phyloP scores from a whole-genome alignment of 2,888 invertebrate genomes.

The Acanthosepion pharaonis region DNA sequence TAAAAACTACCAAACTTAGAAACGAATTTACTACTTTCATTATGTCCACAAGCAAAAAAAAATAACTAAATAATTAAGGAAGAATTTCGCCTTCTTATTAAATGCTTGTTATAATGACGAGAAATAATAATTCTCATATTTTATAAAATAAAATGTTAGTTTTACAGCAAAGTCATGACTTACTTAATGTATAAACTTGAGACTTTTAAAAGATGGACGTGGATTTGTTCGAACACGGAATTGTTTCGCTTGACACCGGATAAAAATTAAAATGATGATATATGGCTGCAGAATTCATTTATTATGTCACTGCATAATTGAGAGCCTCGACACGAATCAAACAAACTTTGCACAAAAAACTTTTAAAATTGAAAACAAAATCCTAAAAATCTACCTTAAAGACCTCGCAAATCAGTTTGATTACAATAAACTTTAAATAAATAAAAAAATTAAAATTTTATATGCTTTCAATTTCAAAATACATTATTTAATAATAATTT shows the following conservation, averaged over 20 bases:
- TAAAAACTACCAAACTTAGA: not conserved
- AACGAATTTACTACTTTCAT: not conserved
- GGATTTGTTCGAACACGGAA: not conserved
- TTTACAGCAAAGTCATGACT: not conserved
- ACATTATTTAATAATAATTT: no score
- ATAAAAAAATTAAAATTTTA: no score
- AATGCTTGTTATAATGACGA: not conserved
- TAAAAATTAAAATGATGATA: not conserved
- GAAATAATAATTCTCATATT: no score
- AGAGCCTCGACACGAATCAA: not conserved
- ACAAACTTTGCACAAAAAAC: not conserved
- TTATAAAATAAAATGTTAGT: not conserved
- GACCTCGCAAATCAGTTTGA: no score
- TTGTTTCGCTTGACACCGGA: not conserved
- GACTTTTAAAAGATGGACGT: not conserved
- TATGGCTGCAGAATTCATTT: not conserved
- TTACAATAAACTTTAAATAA: no score
- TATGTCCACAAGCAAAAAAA: not conserved
- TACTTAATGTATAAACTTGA: not conserved
- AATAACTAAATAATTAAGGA: not conserved
- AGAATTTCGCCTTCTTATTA: not conserved
- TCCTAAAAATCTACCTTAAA: no score
- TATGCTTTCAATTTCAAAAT: no score
- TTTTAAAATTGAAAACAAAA: not conserved
- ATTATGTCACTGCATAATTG: not conserved